These are phyloP conservation scores for Scomber japonicus DNA, from an alignment of 2,113 vertebrate species.

Conservation along the genomic window DNA sequence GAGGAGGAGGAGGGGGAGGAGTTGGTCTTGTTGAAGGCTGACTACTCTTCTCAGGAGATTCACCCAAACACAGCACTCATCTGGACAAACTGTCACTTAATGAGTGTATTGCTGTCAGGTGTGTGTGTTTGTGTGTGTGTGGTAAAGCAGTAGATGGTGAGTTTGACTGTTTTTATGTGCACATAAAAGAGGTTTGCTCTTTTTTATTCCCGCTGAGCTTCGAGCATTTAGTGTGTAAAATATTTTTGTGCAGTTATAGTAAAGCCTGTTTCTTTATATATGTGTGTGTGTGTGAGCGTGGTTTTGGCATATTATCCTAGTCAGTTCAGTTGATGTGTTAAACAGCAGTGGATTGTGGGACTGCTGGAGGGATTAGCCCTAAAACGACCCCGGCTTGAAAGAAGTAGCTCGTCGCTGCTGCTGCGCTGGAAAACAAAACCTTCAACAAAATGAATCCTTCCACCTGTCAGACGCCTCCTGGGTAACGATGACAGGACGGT, in stretches of 20 bases:
- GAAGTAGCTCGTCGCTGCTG: slow-evolving; percentile 1
- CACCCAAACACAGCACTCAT: background rate
- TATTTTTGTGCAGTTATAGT: slow-evolving; percentile 1
- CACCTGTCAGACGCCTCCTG: slow-evolving; percentile 34
- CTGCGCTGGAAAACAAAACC: slow-evolving; percentile 30
- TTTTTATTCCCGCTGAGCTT: slow-evolving; percentile 5
- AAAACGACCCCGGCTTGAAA: slow-evolving; percentile 62
- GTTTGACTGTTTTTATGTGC: background rate
- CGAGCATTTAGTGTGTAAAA: slow-evolving; percentile 7
- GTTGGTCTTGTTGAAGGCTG: background rate
- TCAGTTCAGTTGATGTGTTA: slow-evolving; percentile 59
- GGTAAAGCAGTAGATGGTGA: background rate
- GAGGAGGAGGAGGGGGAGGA: background rate
- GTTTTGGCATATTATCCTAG: slow-evolving; percentile 3
- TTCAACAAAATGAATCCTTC: slow-evolving; percentile 24
- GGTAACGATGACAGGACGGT: background rate
- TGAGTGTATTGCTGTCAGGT: slow-evolving; percentile 18
- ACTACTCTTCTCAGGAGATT: slow-evolving; percentile 10
- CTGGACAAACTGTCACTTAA: slow-evolving; percentile 17
- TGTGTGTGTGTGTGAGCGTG: background rate
- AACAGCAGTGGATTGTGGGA: slow-evolving; percentile 64
- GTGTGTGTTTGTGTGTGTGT: slow-evolving; percentile 5
- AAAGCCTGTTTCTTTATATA: background rate
- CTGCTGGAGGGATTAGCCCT: slow-evolving; percentile 67
- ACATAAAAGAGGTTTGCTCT: background rate